Conservation (phyloP, 2,888 invertebrate species). For the Sisyra nigra region DNA sequence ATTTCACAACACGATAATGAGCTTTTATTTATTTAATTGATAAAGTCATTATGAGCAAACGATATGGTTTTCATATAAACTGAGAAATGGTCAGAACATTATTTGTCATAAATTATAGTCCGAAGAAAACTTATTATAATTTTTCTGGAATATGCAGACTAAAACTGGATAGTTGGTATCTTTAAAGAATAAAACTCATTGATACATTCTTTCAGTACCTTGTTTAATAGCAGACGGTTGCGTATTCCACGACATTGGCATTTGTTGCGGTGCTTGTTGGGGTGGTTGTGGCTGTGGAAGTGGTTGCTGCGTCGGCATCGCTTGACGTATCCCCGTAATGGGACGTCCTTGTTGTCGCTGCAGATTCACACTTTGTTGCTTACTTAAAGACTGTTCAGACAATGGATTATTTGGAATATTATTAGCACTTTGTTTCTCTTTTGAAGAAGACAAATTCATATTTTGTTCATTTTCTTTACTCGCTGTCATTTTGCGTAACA, state of each 20-base stretch:
- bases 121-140: too few species aligned
- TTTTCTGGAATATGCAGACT: too few species aligned
- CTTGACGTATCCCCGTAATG: conserved; percentile 23
- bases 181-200: too few species aligned
- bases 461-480: conserved; percentile 57
- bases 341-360: conserved; percentile 22
- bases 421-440: conserved; percentile 10
- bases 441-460: conserved; percentile 9
- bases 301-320: conserved; percentile 13
- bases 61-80: too few species aligned
- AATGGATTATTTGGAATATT: conserved; percentile 21
- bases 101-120: too few species aligned
- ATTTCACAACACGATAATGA: too few species aligned
- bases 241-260: conserved; percentile 17
- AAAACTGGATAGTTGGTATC: too few species aligned
- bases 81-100: too few species aligned
- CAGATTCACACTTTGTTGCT: conserved; percentile 7
- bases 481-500: conserved; percentile 86
- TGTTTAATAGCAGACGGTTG: conserved; percentile 18
- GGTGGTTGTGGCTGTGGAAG: conserved; percentile 17
- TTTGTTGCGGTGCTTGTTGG: conserved; percentile 9
- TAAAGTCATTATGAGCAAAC: too few species aligned
- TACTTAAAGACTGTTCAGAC: conserved; percentile 15
- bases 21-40: too few species aligned
- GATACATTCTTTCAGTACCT: conserved; percentile 10